Evolutionary conservation across 2,888 invertebrate species (phyloP), one percentile per base, ranked within the genome.

Genomic region (Escarpia spicata): DNA sequence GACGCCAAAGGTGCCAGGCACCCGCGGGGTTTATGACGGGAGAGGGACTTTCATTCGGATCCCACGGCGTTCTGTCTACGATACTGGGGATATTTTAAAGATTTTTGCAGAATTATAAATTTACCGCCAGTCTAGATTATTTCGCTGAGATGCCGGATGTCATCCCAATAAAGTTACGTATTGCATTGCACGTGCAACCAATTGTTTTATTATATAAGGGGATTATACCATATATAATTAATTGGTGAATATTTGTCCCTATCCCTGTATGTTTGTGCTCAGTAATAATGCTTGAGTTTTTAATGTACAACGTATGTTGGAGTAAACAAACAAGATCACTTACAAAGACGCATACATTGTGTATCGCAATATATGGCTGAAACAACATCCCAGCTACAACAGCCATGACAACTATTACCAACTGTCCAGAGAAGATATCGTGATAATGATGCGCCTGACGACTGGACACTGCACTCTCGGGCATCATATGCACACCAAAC

Each of bases 91-190:
- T 75, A 75, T 75, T 75, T 75, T 26, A 19, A 15, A 19, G 75
- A 75, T 6, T 75, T 75, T 75, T 75, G 75, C n/a, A 4, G 26
- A 75, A 75, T 26, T 26, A 75, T 75, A 75, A 75, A 75, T 26
- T 75, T 75, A 26, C 75, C 75, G 75, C 75, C 75, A 75, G 75
- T 75, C n/a, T 75, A 75, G 75, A 75, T 75, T 75, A 75, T 26
- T 75, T 75, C 26, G 6, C 19, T 12, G 52, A 52, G 3, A 52
- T 3, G 52, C 52, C 52, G 52, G 52, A 52, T 52, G 52, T 52
- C 3, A 52, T 52, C 52, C 12, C 52, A 12, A 52, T 52, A 52
- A 52, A 52, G 52, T 12, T 52, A 12, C 52, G 9, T 52, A 12
- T 52, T 52, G 52, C 52, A 52, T 1, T 9, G 52, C 10, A 52